These are phyloP conservation scores for Pristionchus maxplancki DNA, from an alignment of 2,888 invertebrate genomes.

Conservation along the genomic window DNA sequence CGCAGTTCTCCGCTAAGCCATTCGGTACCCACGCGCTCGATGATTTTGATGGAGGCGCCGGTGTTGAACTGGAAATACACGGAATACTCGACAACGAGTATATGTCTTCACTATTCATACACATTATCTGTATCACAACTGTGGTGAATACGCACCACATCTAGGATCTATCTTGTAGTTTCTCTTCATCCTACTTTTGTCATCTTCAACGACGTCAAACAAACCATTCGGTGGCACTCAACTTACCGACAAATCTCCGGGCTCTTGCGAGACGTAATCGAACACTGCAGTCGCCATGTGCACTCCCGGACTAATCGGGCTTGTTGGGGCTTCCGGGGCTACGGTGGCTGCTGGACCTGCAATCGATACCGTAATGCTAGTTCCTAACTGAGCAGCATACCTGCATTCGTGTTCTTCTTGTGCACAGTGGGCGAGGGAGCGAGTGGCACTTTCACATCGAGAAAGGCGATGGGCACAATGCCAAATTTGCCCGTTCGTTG, in stretches of 20 bases:
- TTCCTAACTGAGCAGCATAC: background rate
- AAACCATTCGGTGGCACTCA: background rate
- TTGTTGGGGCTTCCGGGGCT: background rate
- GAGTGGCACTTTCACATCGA: slow-evolving; percentile 70
- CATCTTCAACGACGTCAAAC: background rate
- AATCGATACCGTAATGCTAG: background rate
- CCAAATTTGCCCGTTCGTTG: slow-evolving; percentile 61
- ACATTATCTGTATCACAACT: too few species aligned
- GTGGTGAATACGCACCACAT: too few species aligned
- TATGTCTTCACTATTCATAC: too few species aligned
- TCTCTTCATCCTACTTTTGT: background rate
- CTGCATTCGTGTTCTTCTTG: background rate
- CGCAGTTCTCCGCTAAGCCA: slow-evolving; percentile 70
- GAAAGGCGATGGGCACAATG: slow-evolving; percentile 70
- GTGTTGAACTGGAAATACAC: slow-evolving; percentile 65
- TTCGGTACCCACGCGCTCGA: slow-evolving; percentile 66
- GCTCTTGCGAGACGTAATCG: slow-evolving; percentile 68
- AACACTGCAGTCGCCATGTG: slow-evolving; percentile 67
- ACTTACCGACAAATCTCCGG: slow-evolving; percentile 70
- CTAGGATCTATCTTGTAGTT: background rate
- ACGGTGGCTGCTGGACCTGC: background rate
- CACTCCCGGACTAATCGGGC: background rate
- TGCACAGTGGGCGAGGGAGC: slow-evolving; percentile 53
- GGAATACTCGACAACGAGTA: background rate
- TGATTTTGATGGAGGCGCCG: slow-evolving; percentile 62